Evolutionary conservation across 2,797 vertebrate genomes (phyloP).

Genomic region (Microcaecilia unicolor): DNA sequence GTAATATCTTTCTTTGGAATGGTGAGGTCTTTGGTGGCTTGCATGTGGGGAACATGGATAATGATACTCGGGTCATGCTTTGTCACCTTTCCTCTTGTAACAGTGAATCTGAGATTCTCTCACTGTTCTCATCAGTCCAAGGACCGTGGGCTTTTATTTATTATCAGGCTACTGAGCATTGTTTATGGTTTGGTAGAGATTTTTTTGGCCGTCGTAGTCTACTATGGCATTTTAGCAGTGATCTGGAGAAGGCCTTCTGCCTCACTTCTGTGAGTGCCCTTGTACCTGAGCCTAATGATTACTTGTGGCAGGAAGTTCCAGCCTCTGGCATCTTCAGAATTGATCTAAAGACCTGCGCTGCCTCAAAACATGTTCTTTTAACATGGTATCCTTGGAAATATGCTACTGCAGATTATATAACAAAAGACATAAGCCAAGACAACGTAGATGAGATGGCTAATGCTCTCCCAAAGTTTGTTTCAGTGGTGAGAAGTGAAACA

Average conservation of each 20-base stretch:
- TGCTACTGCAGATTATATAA: slow-evolving; percentile 1
- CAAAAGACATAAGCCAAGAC: slow-evolving; percentile 8
- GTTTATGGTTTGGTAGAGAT: slow-evolving; percentile 91
- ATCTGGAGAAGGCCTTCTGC: slow-evolving; percentile 29
- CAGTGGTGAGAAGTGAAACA: slow-evolving; percentile 38
- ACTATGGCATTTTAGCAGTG: slow-evolving; percentile 68
- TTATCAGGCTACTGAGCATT: slow-evolving; percentile 65
- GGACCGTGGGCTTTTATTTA: slow-evolving; percentile 89
- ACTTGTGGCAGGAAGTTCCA: slow-evolving; percentile 76
- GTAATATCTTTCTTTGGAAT: slow-evolving; percentile 85
- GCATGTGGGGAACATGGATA: slow-evolving; percentile 52
- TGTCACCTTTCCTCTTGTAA: slow-evolving; percentile 48
- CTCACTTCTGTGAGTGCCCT: slow-evolving; percentile 61
- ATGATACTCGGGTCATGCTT: slow-evolving; percentile 72
- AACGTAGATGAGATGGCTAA: slow-evolving; percentile 25
- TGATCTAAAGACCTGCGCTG: slow-evolving; percentile 52
- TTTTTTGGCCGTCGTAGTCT: slow-evolving; percentile 89
- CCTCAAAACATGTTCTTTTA: slow-evolving; percentile 42
- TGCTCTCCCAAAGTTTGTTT: slow-evolving; percentile 43
- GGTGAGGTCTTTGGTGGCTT: slow-evolving; percentile 85
- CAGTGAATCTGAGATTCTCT: slow-evolving; percentile 55
- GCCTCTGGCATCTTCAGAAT: slow-evolving; percentile 75
- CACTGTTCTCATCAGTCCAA: slow-evolving; percentile 58
- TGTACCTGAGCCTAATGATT: not conserved
- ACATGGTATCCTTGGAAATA: slow-evolving; percentile 69